These are phyloP conservation scores for Chrysolina oricalcia DNA, from an alignment of 2,888 invertebrate species.

Conservation along the genomic window DNA sequence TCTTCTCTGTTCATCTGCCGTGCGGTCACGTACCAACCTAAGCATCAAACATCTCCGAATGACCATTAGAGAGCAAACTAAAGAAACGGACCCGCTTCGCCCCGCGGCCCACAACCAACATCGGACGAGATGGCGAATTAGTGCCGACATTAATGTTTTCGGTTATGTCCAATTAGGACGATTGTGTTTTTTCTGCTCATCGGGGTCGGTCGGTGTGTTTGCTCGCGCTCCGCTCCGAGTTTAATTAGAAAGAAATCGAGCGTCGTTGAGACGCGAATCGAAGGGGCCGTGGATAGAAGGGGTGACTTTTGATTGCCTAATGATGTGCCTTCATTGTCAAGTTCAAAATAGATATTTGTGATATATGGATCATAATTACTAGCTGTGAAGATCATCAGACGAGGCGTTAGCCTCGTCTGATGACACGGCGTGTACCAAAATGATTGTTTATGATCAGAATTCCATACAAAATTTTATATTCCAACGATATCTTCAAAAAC, in stretches of 20 bases:
- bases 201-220: not conserved
- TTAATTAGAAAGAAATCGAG: slow-evolving; percentile 18
- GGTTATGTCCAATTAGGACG: slow-evolving; percentile 48
- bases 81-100: slow-evolving; percentile 42
- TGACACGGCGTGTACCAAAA: too few species aligned
- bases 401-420: too few species aligned
- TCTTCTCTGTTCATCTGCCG: not conserved
- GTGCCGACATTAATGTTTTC: slow-evolving; percentile 56
- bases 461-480: too few species aligned
- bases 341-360: too few species aligned
- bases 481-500: too few species aligned
- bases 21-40: slow-evolving; percentile 57
- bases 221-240: not conserved
- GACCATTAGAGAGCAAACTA: slow-evolving; percentile 57
- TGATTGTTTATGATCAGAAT: too few species aligned
- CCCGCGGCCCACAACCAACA: slow-evolving; percentile 37
- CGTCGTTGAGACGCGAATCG: not conserved
- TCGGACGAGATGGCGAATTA: slow-evolving; percentile 58
- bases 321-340: not conserved
- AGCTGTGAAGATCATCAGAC: too few species aligned
- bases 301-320: not conserved
- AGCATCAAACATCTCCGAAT: slow-evolving; percentile 60
- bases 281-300: not conserved
- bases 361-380: too few species aligned
- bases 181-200: slow-evolving; percentile 42